Conservation (phyloP, 2,888 invertebrate species). For the Lasioglossum oenotherae region DNA sequence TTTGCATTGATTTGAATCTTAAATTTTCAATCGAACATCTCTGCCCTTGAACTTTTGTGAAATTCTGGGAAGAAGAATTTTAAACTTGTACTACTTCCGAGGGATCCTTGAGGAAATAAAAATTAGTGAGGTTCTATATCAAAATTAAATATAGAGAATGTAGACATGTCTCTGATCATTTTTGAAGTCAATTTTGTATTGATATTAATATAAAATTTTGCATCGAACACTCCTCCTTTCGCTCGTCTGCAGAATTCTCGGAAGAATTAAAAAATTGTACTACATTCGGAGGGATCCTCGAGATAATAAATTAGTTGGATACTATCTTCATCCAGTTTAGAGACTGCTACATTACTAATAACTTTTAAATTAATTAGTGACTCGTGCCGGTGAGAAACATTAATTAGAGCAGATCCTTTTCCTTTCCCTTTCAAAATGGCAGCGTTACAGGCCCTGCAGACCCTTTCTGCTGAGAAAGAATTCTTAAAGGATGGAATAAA, state of each 20-base stretch:
- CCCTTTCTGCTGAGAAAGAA: neutral
- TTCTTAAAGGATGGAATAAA: neutral
- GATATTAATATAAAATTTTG: no score
- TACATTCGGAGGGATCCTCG: neutral
- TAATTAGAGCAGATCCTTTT: neutral
- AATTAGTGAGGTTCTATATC: neutral
- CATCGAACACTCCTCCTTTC: no score
- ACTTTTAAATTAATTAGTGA: neutral
- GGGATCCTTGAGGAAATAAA: neutral
- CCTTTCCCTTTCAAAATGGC: neutral
- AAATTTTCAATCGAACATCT: neutral
- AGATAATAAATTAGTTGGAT: neutral
- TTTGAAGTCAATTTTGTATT: no score
- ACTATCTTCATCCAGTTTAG: neutral
- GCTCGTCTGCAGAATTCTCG: no score
- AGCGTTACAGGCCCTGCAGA: neutral
- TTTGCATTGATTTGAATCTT: neutral
- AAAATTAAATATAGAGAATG: no score
- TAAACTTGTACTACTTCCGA: neutral
- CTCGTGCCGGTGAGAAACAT: neutral
- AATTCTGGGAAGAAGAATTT: neutral
- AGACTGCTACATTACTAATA: neutral
- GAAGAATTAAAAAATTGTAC: neutral
- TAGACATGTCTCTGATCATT: neutral
- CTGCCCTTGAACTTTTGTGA: neutral